Conservation (phyloP, 1,140 invertebrate species). For the Helicoverpa armigera region DNA sequence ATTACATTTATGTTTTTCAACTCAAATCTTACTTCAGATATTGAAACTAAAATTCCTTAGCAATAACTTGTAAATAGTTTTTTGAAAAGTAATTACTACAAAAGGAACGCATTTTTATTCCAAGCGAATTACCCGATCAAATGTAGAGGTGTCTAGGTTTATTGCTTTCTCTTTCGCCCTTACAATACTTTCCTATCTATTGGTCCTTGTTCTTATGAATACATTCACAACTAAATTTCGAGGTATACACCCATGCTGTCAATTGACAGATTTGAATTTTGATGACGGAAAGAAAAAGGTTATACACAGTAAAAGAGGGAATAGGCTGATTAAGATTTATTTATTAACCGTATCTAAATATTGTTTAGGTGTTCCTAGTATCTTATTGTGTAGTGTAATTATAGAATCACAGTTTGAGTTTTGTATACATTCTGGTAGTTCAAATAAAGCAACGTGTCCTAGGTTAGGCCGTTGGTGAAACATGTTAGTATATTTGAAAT, state of each 20-base stretch:
- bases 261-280: slow-evolving; percentile 84
- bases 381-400: slow-evolving; percentile 61
- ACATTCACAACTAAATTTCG: slow-evolving; percentile 17
- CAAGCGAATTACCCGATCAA: background rate
- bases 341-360: slow-evolving; percentile 70
- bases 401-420: slow-evolving; percentile 53
- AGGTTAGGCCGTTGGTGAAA: slow-evolving; percentile 84
- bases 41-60: background rate
- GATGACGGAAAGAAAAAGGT: slow-evolving; percentile 86
- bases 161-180: slow-evolving; percentile 6
- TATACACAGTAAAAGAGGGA: slow-evolving; percentile 84
- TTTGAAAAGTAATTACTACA: too few species aligned
- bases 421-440: slow-evolving; percentile 65
- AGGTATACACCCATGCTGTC: slow-evolving; percentile 62
- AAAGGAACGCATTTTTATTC: background rate
- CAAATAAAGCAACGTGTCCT: slow-evolving; percentile 81
- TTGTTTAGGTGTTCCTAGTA: slow-evolving; percentile 57
- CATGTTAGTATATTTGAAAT: slow-evolving; percentile 82
- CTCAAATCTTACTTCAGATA: background rate
- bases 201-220: background rate
- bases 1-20: background rate
- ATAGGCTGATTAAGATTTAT: slow-evolving; percentile 77
- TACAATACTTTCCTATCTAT: background rate
- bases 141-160: background rate
- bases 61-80: too few species aligned